Percentiles rank a stretch among this genome's conserved stretches.
Evolutionary conservation across 2,888 invertebrate species (phyloP).

Genomic region (Oxyscelio sp.): DNA sequence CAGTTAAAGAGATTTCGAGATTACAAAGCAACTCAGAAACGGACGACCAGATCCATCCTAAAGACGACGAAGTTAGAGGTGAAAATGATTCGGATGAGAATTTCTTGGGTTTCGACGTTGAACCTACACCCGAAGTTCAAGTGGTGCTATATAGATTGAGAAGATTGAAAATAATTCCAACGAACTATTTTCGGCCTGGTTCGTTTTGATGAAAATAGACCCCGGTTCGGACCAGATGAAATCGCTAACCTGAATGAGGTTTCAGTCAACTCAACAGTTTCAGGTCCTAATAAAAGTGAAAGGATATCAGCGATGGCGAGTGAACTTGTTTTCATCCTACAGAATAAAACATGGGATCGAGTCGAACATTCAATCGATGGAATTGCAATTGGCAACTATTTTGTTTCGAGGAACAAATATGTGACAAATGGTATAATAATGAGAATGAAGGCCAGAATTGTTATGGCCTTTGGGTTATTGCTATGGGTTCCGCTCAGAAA

Average conservation of each 20-base stretch:
- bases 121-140: neutral
- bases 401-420: constrained; percentile 13
- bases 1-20: no score
- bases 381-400: constrained; percentile 26
- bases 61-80: neutral
- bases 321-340: neutral
- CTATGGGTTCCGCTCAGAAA: constrained; percentile 16
- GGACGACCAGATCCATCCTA: no score
- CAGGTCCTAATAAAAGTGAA: neutral
- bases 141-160: neutral
- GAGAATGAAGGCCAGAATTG: constrained; percentile 23
- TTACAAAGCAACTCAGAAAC: no score
- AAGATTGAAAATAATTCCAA: neutral
- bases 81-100: neutral
- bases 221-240: no score
- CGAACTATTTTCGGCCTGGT: no score
- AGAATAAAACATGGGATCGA: constrained; percentile 4
- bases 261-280: neutral
- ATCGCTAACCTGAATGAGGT: neutral
- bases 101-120: neutral
- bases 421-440: neutral
- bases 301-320: no score
- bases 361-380: constrained; percentile 30
- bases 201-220: no score
- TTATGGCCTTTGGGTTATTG: no score